These are phyloP conservation scores for Glyptemys insculpta DNA, from an alignment of 2,797 vertebrate species.

Conservation along the genomic window DNA sequence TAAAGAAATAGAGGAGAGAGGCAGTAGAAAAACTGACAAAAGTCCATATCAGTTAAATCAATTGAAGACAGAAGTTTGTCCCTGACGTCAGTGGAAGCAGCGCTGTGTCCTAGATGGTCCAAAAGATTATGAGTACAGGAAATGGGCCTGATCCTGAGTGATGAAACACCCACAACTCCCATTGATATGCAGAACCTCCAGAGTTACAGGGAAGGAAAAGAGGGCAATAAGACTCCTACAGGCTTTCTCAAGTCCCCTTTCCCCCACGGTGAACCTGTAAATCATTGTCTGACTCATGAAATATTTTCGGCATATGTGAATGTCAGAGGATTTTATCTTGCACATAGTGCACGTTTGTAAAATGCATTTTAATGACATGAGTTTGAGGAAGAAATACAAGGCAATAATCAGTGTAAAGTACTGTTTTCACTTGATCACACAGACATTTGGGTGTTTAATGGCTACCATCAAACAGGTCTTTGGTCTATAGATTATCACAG, in stretches of 20 bases:
- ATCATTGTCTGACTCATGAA: not conserved
- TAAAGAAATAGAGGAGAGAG: not conserved
- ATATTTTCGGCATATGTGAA: not conserved
- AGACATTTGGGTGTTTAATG: not conserved
- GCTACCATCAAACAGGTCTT: not conserved
- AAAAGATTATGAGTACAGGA: not conserved
- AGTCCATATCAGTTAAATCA: not conserved
- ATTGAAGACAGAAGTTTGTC: not conserved
- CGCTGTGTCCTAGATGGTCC: not conserved
- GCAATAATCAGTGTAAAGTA: not conserved
- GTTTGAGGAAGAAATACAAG: not conserved
- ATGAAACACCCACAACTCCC: not conserved
- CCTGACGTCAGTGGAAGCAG: not conserved
- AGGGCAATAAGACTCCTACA: rapidly evolving
- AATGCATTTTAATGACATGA: not conserved
- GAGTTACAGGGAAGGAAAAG: not conserved
- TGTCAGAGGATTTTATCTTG: not conserved
- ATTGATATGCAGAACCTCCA: not conserved
- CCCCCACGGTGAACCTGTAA: not conserved
- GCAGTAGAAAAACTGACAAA: not conserved
- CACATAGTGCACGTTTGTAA: not conserved
- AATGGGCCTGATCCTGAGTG: not conserved
- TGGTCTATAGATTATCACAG: too few relatives aligned
- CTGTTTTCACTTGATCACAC: not conserved
- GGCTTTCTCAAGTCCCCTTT: rapidly evolving